Evolutionary conservation across 2,113 vertebrate species (phyloP).

Genomic region (Caloenas nicobarica): DNA sequence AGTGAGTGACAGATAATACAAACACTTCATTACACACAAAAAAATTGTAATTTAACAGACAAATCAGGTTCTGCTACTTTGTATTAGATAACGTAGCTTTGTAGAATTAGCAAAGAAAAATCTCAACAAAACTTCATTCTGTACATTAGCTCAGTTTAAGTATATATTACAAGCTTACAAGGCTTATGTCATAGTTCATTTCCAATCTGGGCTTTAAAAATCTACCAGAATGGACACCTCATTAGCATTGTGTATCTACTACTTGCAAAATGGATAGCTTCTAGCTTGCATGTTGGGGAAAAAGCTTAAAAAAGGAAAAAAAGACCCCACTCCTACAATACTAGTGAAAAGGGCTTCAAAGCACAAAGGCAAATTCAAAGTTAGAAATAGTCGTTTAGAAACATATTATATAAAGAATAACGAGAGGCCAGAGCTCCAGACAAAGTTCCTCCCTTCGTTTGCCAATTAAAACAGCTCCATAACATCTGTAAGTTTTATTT

Average conservation of each 20-base stretch:
- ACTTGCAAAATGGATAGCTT: neutral
- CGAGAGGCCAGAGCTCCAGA: neutral
- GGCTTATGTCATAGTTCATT: constrained; percentile 71
- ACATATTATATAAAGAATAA: neutral
- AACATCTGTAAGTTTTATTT: neutral
- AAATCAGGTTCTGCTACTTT: constrained; percentile 51
- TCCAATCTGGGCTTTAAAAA: constrained; percentile 69
- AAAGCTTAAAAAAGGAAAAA: neutral
- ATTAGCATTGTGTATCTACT: neutral
- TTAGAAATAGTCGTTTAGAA: constrained; percentile 17
- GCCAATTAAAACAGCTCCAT: neutral
- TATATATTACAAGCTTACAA: constrained; percentile 74
- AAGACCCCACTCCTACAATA: neutral
- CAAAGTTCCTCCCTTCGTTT: neutral
- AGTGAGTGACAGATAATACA: constrained; percentile 69
- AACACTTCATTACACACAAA: constrained; percentile 67
- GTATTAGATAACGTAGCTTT: constrained; percentile 67
- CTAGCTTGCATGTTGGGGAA: neutral
- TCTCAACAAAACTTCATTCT: constrained; percentile 69
- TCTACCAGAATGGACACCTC: constrained; percentile 47
- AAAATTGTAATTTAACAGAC: constrained; percentile 55
- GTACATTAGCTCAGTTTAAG: constrained; percentile 76
- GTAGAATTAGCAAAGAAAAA: constrained; percentile 70
- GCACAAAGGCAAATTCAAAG: constrained; percentile 25
- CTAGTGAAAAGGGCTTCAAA: neutral